These are phyloP conservation scores for Adelognathus sp. DNA, from an alignment of 2,888 invertebrate species.

Conservation along the genomic window DNA sequence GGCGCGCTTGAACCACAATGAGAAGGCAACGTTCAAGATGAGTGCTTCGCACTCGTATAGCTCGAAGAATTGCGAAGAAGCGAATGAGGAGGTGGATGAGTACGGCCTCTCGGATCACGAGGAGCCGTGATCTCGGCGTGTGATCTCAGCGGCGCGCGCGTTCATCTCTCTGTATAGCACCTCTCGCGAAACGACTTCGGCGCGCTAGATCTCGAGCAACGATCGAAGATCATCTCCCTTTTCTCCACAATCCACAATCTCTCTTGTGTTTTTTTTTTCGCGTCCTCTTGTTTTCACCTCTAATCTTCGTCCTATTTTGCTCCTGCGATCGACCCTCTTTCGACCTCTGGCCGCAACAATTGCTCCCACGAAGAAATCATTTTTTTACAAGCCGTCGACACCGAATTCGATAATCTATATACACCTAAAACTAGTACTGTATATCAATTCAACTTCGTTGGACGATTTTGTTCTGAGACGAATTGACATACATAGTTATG, in stretches of 20 bases:
- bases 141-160: slow-evolving; percentile 21
- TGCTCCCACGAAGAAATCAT: neutral
- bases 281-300: neutral
- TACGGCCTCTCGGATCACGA: slow-evolving; percentile 12
- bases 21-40: slow-evolving; percentile 40
- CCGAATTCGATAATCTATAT: too few species aligned
- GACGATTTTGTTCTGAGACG: too few species aligned
- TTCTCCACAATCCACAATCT: slow-evolving; percentile 49
- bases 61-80: slow-evolving; percentile 33
- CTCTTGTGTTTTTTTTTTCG: slow-evolving; percentile 2
- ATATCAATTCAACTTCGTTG: too few species aligned
- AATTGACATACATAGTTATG: too few species aligned
- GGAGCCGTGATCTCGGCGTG: slow-evolving; percentile 31
- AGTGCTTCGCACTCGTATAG: slow-evolving; percentile 66
- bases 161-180: slow-evolving; percentile 30
- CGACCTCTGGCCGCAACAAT: neutral
- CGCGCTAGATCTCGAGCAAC: slow-evolving; percentile 74
- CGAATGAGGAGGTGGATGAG: slow-evolving; percentile 25
- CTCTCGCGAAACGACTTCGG: slow-evolving; percentile 27
- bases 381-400: neutral
- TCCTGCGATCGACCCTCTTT: neutral
- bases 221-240: slow-evolving; percentile 69
- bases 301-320: neutral
- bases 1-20: slow-evolving; percentile 18
- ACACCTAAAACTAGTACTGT: too few species aligned